These are phyloP conservation scores for Microcebus murinus DNA, from an alignment of 2,113 vertebrate genomes.

Conservation along the genomic window DNA sequence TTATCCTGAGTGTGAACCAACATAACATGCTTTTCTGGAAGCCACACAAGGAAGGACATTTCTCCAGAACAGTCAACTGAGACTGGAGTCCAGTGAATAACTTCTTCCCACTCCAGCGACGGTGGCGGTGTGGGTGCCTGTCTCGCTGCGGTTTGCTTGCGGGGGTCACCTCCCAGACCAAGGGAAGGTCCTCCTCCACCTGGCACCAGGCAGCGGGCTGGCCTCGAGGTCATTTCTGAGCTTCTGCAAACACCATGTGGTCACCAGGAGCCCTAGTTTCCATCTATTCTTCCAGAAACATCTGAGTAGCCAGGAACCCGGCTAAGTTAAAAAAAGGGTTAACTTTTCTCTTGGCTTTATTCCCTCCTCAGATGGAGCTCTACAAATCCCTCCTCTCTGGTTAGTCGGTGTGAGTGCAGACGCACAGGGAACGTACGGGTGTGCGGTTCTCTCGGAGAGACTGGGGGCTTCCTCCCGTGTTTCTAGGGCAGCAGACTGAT, in stretches of 20 bases:
- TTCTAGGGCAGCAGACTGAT: background rate
- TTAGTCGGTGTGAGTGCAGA: background rate
- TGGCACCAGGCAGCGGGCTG: fast-evolving
- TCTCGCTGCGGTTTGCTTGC: no score
- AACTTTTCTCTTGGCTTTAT: background rate
- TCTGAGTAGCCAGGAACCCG: background rate
- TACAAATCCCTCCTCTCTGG: background rate
- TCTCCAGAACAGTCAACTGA: background rate
- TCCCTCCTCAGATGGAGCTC: background rate
- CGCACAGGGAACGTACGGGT: background rate
- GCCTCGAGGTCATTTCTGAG: background rate
- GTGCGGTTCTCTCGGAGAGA: background rate
- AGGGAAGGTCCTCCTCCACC: fast-evolving
- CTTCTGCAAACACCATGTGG: background rate
- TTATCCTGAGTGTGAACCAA: no score
- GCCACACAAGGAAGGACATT: background rate
- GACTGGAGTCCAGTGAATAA: background rate
- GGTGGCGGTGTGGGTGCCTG: fast-evolving
- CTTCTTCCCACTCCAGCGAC: no score
- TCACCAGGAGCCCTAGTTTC: fast-evolving
- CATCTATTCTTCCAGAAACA: background rate
- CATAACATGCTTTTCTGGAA: background rate
- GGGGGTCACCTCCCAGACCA: background rate
- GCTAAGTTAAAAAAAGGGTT: background rate
- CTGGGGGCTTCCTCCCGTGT: background rate